Evolutionary conservation across 2,888 invertebrate genomes (phyloP).

Genomic region (Pogonocherus hispidulus): DNA sequence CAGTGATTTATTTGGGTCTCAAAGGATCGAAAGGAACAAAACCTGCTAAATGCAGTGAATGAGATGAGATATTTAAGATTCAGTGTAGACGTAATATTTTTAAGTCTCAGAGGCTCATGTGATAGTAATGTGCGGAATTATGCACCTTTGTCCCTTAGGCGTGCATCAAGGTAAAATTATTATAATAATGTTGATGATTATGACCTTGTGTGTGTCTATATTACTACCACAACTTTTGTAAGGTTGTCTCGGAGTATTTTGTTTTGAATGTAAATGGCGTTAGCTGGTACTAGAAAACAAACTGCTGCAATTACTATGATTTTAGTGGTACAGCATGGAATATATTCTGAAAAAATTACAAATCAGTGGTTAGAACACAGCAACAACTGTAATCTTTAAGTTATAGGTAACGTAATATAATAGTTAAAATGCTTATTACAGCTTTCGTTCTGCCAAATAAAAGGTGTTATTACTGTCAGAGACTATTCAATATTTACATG

Average conservation of each 20-base stretch:
- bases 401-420: neutral
- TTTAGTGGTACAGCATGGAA: neutral
- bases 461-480: neutral
- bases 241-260: neutral
- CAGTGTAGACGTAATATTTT: constrained; percentile 27
- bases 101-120: constrained; percentile 6
- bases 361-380: neutral
- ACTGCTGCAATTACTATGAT: neutral
- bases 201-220: constrained; percentile 26
- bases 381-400: neutral
- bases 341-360: neutral
- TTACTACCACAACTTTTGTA: constrained; percentile 19
- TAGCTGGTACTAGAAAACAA: neutral
- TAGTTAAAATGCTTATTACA: neutral
- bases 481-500: neutral
- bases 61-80: constrained; percentile 19
- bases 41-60: constrained; percentile 20
- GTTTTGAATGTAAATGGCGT: constrained; percentile 1
- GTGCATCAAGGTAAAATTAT: constrained; percentile 30
- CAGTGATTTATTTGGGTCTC: constrained; percentile 24
- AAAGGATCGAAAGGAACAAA: constrained; percentile 13
- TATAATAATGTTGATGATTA: constrained; percentile 26
- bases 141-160: constrained; percentile 24
- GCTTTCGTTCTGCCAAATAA: neutral
- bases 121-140: constrained; percentile 25